These are phyloP conservation scores for Phaonia tiefii DNA, from an alignment of 2,888 invertebrate genomes.

Conservation along the genomic window DNA sequence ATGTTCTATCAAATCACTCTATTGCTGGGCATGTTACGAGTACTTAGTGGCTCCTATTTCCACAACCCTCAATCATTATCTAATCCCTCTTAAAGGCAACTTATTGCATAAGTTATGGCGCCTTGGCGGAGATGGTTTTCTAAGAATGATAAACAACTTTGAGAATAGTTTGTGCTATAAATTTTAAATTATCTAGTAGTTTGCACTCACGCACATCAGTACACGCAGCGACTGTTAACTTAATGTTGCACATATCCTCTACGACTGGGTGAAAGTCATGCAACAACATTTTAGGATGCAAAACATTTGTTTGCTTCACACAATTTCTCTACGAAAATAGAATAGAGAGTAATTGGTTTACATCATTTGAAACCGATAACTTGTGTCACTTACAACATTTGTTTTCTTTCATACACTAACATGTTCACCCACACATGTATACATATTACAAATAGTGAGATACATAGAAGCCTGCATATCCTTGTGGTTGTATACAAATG, in stretches of 20 bases:
- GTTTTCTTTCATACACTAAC: conserved; percentile 27
- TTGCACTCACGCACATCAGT: background rate
- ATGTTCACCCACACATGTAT: background rate
- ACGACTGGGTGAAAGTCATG: background rate
- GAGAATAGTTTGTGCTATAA: conserved; percentile 18
- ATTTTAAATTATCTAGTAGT: conserved; percentile 19
- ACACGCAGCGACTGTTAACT: background rate
- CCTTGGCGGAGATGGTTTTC: too few relatives aligned
- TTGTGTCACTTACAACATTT: conserved; percentile 31
- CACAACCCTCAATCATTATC: background rate
- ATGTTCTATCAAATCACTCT: background rate
- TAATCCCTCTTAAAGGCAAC: background rate
- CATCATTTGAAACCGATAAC: conserved; percentile 26
- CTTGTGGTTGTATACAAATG: background rate
- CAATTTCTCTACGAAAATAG: background rate
- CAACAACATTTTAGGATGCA: background rate
- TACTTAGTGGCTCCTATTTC: background rate
- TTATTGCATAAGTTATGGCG: too few relatives aligned
- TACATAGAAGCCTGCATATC: background rate
- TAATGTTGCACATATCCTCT: background rate
- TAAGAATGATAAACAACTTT: background rate
- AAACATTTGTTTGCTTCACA: background rate
- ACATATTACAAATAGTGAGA: background rate
- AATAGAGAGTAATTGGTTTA: conserved; percentile 20
- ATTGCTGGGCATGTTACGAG: background rate